phyloP scores from a whole-genome alignment of 1,140 invertebrate genomes.

The Neodiprion fabricii region DNA sequence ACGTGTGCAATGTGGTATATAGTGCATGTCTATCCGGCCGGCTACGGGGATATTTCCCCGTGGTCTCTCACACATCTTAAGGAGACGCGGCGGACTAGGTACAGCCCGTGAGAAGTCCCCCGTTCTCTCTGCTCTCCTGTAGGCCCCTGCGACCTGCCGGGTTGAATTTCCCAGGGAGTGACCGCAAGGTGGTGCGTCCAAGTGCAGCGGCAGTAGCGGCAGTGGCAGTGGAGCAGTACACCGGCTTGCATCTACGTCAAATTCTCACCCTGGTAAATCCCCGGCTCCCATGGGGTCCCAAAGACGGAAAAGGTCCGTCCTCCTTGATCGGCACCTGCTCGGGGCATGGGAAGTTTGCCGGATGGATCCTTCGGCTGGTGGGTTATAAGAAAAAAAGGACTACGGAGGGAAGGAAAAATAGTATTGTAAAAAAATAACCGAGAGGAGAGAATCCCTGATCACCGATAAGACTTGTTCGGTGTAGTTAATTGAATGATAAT shows the following conservation, averaged over 20 bases:
- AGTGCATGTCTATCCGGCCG: too few relatives aligned
- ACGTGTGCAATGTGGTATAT: too few relatives aligned
- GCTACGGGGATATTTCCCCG: too few relatives aligned
- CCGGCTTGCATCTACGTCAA: not conserved
- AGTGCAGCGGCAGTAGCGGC: not conserved
- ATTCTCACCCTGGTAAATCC: conserved; percentile 11
- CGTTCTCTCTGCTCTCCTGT: not conserved
- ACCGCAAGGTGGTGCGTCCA: conserved; percentile 45
- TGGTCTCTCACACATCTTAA: too few relatives aligned
- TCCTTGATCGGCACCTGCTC: not conserved
- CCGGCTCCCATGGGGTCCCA: conserved; percentile 40
- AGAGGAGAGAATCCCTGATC: not conserved
- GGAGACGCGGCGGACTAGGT: not conserved
- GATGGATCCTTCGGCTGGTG: not conserved
- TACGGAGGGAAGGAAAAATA: not conserved
- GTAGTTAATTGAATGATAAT: too few relatives aligned
- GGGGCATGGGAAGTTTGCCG: not conserved
- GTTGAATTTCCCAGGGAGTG: conserved; percentile 46
- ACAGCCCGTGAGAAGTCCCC: not conserved
- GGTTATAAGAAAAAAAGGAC: too few relatives aligned
- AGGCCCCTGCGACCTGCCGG: conserved; percentile 13
- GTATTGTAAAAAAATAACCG: not conserved
- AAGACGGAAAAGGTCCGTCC: conserved; percentile 9
- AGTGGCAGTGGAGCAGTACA: not conserved
- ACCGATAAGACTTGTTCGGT: not conserved